These are phyloP conservation scores for Heteromormyrus szaboi DNA, from an alignment of 2,797 vertebrate genomes.

Conservation along the genomic window DNA sequence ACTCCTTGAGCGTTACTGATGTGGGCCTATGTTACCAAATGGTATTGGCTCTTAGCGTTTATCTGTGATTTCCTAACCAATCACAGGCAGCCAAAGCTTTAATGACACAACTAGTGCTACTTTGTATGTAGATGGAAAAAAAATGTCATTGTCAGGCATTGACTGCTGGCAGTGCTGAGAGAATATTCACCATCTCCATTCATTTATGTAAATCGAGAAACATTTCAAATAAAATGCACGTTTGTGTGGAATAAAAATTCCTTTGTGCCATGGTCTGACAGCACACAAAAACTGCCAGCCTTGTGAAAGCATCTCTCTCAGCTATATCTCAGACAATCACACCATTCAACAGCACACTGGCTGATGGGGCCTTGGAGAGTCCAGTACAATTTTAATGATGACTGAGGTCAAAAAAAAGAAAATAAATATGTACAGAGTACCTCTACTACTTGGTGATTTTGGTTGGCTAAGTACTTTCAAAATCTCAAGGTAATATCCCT, in stretches of 20 bases:
- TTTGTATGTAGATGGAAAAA: constrained; percentile 18
- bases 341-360: not conserved
- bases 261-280: not conserved
- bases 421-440: not conserved
- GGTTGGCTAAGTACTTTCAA: not conserved
- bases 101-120: constrained; percentile 32
- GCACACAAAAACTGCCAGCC: not conserved
- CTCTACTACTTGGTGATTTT: not conserved
- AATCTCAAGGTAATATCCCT: not conserved
- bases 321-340: constrained; percentile 5
- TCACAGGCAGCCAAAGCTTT: constrained; percentile 34
- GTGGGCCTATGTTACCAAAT: not conserved
- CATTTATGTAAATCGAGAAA: constrained; percentile 11
- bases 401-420: not conserved
- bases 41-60: not conserved
- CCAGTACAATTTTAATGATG: not conserved
- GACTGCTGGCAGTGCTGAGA: not conserved
- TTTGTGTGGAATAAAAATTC: constrained; percentile 14
- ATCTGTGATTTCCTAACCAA: constrained; percentile 45
- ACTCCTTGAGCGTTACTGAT: not conserved
- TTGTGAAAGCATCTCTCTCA: not conserved
- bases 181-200: constrained; percentile 4
- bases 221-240: constrained; percentile 9
- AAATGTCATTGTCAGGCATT: not conserved
- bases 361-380: not conserved